A percentile compares a stretch with the other conserved stretches of the same genome.
Evolutionary conservation across 1,140 invertebrate genomes (phyloP).

Genomic region (Antheraea pernyi): DNA sequence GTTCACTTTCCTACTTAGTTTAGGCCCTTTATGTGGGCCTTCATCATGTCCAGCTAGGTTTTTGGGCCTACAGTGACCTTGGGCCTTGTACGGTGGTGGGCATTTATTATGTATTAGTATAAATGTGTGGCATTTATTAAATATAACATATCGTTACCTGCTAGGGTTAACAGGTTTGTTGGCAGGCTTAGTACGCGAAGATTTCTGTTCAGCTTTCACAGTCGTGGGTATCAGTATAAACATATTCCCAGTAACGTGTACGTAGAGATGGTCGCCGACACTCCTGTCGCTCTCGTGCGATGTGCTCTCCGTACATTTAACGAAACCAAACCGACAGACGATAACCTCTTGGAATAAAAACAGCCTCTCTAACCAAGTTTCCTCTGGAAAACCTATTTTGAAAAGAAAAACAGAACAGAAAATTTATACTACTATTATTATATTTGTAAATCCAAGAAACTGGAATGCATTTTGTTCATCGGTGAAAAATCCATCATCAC

Average conservation of each 20-base stretch:
- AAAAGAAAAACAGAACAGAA: no score
- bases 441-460: no score
- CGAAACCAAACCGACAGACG: constrained; percentile 90
- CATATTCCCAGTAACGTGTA: constrained; percentile 96
- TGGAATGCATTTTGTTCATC: no score
- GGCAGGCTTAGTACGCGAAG: constrained; percentile 50
- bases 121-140: no score
- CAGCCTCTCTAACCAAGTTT: constrained; percentile 86
- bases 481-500: no score
- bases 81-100: no score
- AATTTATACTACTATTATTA: no score
- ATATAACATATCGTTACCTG: not conserved
- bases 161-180: constrained; percentile 38
- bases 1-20: no score
- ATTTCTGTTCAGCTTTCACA: constrained; percentile 61
- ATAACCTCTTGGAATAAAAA: constrained; percentile 93
- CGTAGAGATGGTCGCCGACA: constrained; percentile 83
- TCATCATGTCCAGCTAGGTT: no score
- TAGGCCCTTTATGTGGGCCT: no score
- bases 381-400: constrained; percentile 87
- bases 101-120: no score
- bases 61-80: no score
- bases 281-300: constrained; percentile 67
- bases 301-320: constrained; percentile 85
- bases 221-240: constrained; percentile 91